These are phyloP conservation scores for Stenolophus ochropezus DNA, from an alignment of 2,888 invertebrate species.

Conservation along the genomic window DNA sequence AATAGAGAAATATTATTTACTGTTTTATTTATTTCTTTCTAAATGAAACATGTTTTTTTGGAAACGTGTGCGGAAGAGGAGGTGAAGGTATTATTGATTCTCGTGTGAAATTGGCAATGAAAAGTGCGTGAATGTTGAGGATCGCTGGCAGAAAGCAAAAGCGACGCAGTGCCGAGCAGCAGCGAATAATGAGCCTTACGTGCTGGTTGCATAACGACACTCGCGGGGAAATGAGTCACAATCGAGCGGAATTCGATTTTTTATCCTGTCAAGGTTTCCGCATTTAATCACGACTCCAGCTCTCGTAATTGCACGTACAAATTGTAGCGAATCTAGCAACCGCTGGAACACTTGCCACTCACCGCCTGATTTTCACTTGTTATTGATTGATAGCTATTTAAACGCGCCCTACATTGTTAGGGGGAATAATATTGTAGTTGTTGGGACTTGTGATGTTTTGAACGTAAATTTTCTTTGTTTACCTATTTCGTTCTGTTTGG, in stretches of 20 bases:
- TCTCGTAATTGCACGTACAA: slow-evolving; percentile 53
- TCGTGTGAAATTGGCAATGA: not conserved
- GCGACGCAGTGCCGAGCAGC: not conserved
- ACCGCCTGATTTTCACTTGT: slow-evolving; percentile 38
- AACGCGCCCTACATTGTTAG: slow-evolving; percentile 19
- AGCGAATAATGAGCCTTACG: slow-evolving; percentile 36
- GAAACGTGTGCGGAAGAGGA: too few species aligned
- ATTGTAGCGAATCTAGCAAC: slow-evolving; percentile 50
- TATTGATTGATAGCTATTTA: slow-evolving; percentile 51
- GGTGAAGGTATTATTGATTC: too few species aligned
- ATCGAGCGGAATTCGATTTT: slow-evolving; percentile 56
- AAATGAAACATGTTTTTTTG: too few species aligned
- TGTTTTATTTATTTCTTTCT: too few species aligned
- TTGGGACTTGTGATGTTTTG: not conserved
- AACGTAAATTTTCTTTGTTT: slow-evolving; percentile 35
- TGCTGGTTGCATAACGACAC: slow-evolving; percentile 48
- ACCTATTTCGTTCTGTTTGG: not conserved
- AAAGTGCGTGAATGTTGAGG: not conserved
- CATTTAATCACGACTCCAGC: slow-evolving; percentile 51
- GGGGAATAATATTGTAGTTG: slow-evolving; percentile 34
- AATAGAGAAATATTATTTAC: too few species aligned
- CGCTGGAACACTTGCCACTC: slow-evolving; percentile 48
- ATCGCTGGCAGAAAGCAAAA: slow-evolving; percentile 16
- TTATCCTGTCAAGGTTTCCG: slow-evolving; percentile 58
- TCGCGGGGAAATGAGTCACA: slow-evolving; percentile 47